Evolutionary conservation across 2,113 vertebrate genomes (phyloP), one percentile per base, ranked within the genome.

Genomic region (Potamarius usumacintae): DNA sequence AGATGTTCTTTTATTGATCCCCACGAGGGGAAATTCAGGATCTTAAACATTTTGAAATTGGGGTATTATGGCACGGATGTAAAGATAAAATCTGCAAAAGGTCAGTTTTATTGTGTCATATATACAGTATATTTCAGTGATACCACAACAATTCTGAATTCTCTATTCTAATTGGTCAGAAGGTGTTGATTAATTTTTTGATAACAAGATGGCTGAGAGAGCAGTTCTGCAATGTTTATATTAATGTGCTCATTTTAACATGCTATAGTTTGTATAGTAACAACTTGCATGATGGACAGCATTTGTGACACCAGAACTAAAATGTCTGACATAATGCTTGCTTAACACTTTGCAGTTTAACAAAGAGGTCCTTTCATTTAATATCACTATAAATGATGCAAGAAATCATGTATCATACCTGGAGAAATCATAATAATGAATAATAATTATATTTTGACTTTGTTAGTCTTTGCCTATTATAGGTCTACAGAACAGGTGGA

Each of bases 401-500:
- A 85, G 86, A 90, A 0, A 50, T 10, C n/a, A 67, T 34, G 6
- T 88, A 42, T 84, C 86, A 87, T 30, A 67, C 57, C 50, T 76
- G 48, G 82, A 77, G 65, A 87, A 89, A 85, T 42, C 42, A 42
- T 42, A 90, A 88, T 0, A 76, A 91, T 89, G 76, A 82, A 89
- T 90, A 91, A 92, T 87, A 91, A 92, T 92, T 88, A 90, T 88
- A 90, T 87, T 69, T 85, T 92, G 85, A 91, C 22, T 86, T 5
- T 93, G 91, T 95, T 92, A 93, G 92, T 93, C 92, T 93, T 86
- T 88, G 85, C 71, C 90, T 84, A 90, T 85, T 91, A 88, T 91
- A 74, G 14, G 87, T 85, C 88, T 88, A 86, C 85, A 92, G 89
- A 94, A 94, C 93, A 95, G 93, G 94, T 94, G 93, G 90, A 88